Conservation (phyloP, 2,113 vertebrate species). For the Leucoraja erinaceus region DNA sequence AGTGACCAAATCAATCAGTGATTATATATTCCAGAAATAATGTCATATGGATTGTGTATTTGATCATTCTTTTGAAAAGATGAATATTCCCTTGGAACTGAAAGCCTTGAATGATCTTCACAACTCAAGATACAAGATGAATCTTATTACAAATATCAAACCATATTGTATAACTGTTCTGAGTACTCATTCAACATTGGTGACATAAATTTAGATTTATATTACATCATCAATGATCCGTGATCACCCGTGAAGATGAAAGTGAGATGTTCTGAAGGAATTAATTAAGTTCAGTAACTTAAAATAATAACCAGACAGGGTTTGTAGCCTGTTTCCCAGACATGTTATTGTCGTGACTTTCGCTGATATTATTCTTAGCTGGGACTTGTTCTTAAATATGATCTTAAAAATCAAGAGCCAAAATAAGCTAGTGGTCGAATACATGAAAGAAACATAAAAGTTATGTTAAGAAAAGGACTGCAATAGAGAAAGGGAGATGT, state of each 20-base stretch:
- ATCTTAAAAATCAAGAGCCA: not conserved
- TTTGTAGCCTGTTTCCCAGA: not conserved
- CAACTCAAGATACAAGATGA: not conserved
- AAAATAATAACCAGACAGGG: not conserved
- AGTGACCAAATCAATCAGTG: not conserved
- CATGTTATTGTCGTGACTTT: not conserved
- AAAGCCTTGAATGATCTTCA: not conserved
- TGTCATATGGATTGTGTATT: not conserved
- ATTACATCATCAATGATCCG: not conserved
- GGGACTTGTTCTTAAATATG: not conserved
- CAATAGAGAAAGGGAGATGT: not conserved
- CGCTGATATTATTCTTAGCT: not conserved
- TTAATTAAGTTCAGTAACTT: not conserved
- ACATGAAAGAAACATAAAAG: not conserved
- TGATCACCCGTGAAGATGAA: not conserved
- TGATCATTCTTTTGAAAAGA: not conserved
- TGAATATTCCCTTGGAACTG: not conserved
- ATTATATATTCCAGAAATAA: not conserved
- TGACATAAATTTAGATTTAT: not conserved
- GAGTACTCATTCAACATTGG: not conserved
- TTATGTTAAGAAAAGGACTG: not conserved
- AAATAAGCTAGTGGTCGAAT: not conserved
- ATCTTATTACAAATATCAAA: not conserved
- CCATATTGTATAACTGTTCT: not conserved
- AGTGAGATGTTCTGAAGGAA: not conserved